These are phyloP conservation scores for Sylvilagus floridanus DNA, from an alignment of 2,797 vertebrate species.

Conservation along the genomic window DNA sequence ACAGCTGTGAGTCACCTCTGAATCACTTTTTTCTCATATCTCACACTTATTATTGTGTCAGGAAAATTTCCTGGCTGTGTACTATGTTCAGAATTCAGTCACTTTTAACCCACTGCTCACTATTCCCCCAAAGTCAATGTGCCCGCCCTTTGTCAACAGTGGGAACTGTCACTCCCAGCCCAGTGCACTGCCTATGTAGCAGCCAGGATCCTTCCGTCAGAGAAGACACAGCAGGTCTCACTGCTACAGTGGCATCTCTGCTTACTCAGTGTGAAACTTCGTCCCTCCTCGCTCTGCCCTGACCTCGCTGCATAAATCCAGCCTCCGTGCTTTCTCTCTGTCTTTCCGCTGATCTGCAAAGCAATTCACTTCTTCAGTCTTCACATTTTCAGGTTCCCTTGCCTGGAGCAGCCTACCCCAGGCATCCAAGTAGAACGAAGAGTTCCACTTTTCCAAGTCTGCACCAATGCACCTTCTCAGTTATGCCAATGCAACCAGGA, in stretches of 20 bases:
- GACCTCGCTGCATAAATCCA: background rate
- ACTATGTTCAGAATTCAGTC: background rate
- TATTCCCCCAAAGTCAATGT: background rate
- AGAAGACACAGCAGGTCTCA: background rate
- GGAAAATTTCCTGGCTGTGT: background rate
- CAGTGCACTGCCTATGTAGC: background rate
- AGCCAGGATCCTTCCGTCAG: background rate
- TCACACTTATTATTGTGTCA: background rate
- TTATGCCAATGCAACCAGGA: background rate
- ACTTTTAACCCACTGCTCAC: background rate
- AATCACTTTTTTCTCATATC: background rate
- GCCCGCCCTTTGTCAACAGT: too few relatives aligned
- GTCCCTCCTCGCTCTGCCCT: background rate
- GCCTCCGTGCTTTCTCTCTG: background rate
- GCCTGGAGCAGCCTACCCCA: background rate
- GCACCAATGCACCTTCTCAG: background rate
- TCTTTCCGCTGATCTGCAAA: background rate
- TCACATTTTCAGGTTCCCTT: too few relatives aligned
- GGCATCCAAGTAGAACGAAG: background rate
- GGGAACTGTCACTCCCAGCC: rapidly evolving
- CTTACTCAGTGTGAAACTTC: background rate
- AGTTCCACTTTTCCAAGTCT: background rate
- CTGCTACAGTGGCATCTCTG: background rate
- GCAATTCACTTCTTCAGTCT: background rate
- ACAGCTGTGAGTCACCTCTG: background rate